Conservation (phyloP, 2,888 invertebrate species). For the Leucoma salicis region DNA sequence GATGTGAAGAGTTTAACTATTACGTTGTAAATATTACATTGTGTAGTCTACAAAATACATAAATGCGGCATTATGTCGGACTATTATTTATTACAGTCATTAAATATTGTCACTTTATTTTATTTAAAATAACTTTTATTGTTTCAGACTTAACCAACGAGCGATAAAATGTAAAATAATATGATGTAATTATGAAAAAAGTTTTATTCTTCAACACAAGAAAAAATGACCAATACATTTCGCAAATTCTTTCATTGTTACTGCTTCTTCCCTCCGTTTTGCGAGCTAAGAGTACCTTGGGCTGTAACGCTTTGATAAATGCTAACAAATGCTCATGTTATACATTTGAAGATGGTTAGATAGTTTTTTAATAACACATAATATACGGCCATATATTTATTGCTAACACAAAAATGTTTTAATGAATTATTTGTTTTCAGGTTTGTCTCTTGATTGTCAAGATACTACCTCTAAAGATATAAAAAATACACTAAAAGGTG, state of each 20-base stretch:
- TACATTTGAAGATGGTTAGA: conserved; percentile 92
- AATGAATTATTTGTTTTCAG: conserved; percentile 58
- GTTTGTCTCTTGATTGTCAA: conserved; percentile 93
- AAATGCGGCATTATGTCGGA: too few relatives aligned
- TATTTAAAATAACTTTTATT: conserved; percentile 31
- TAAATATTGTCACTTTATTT: conserved; percentile 26
- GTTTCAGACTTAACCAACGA: conserved; percentile 55
- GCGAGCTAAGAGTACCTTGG: conserved; percentile 78
- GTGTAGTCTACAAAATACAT: too few relatives aligned
- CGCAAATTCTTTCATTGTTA: conserved; percentile 69
- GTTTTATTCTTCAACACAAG: conserved; percentile 60
- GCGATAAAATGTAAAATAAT: conserved; percentile 53
- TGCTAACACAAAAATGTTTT: neutral
- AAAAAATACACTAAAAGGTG: conserved; percentile 86
- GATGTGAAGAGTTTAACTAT: too few relatives aligned
- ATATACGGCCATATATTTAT: neutral
- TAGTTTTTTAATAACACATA: too few relatives aligned
- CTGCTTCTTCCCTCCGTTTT: conserved; percentile 68
- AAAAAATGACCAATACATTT: conserved; percentile 63
- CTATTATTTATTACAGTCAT: too few relatives aligned
- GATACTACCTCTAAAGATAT: conserved; percentile 89
- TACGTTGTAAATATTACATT: too few relatives aligned
- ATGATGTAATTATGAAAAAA: conserved; percentile 79
- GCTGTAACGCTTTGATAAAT: conserved; percentile 87
- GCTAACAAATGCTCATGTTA: conserved; percentile 94